Evolutionary conservation across 2,888 invertebrate genomes (phyloP).

Genomic region (Lithophane leautieri): DNA sequence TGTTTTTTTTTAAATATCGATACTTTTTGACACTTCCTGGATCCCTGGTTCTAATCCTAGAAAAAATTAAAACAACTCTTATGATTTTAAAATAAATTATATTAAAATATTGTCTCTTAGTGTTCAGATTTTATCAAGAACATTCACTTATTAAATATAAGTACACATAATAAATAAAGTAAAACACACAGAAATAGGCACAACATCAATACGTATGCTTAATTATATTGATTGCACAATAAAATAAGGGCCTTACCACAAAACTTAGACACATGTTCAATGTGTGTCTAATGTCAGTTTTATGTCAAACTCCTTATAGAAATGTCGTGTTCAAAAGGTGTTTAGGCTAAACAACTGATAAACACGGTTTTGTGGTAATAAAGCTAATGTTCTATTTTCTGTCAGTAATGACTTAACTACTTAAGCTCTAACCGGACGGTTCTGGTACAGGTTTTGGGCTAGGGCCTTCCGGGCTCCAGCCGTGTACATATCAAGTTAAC

Average conservation of each 20-base stretch:
- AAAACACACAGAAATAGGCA: conserved; percentile 2
- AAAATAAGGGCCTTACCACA: too few relatives aligned
- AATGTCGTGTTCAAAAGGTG: too few relatives aligned
- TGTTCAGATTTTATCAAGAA: conserved; percentile 19
- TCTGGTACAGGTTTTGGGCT: too few relatives aligned
- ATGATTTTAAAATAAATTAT: conserved; percentile 22
- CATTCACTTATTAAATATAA: conserved; percentile 22
- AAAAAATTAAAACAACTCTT: conserved; percentile 15
- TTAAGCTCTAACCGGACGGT: conserved; percentile 1
- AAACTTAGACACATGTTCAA: too few relatives aligned
- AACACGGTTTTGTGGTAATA: too few relatives aligned
- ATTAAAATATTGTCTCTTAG: conserved; percentile 47
- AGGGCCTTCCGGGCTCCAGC: neutral
- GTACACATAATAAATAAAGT: conserved; percentile 26
- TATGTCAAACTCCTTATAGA: too few relatives aligned
- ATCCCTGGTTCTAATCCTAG: too few relatives aligned
- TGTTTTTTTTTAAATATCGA: too few relatives aligned
- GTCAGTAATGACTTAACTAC: conserved; percentile 7
- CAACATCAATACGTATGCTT: neutral
- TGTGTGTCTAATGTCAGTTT: too few relatives aligned
- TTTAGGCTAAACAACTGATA: too few relatives aligned
- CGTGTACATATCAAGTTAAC: neutral
- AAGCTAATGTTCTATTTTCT: neutral
- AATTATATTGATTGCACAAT: neutral
- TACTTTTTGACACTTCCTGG: too few relatives aligned